These are phyloP conservation scores for Doryteuthis pealeii DNA, from an alignment of 1,140 invertebrate species.

Conservation along the genomic window DNA sequence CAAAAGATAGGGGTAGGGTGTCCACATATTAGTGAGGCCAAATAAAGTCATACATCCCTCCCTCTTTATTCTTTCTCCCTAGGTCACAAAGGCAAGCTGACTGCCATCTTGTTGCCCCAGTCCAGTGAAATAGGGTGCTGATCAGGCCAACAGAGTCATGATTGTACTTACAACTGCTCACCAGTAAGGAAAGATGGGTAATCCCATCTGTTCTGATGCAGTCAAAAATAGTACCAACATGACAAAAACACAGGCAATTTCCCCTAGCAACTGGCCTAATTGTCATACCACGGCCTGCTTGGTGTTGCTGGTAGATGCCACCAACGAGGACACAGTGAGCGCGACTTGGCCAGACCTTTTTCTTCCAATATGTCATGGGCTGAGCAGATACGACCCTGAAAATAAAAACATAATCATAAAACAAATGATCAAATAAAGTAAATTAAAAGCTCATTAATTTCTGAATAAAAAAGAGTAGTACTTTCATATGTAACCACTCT, in stretches of 20 bases:
- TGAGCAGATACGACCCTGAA: conserved; percentile 46
- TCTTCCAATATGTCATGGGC: conserved; percentile 49
- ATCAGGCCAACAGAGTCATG: too few relatives aligned
- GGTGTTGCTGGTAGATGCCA: conserved; percentile 41
- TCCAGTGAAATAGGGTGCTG: too few relatives aligned
- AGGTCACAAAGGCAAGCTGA: too few relatives aligned
- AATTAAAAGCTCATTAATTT: too few relatives aligned
- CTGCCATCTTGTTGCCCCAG: too few relatives aligned
- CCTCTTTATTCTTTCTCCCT: too few relatives aligned
- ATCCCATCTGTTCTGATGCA: conserved; percentile 34
- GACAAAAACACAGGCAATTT: conserved; percentile 32
- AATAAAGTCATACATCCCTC: too few relatives aligned
- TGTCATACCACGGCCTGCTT: conserved; percentile 44
- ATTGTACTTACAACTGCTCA: too few relatives aligned
- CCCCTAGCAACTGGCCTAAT: conserved; percentile 38
- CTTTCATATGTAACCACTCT: too few relatives aligned
- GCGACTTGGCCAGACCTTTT: conserved; percentile 40
- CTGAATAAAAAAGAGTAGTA: too few relatives aligned
- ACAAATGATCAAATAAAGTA: background rate
- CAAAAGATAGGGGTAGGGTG: too few relatives aligned
- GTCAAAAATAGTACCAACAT: conserved; percentile 33
- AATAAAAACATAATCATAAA: conserved; percentile 12
- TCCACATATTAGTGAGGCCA: too few relatives aligned
- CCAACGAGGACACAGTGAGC: conserved; percentile 42
- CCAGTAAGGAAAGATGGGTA: conserved; percentile 32